These are phyloP conservation scores for Myxocyprinus asiaticus DNA, from an alignment of 2,113 vertebrate genomes.

Conservation along the genomic window DNA sequence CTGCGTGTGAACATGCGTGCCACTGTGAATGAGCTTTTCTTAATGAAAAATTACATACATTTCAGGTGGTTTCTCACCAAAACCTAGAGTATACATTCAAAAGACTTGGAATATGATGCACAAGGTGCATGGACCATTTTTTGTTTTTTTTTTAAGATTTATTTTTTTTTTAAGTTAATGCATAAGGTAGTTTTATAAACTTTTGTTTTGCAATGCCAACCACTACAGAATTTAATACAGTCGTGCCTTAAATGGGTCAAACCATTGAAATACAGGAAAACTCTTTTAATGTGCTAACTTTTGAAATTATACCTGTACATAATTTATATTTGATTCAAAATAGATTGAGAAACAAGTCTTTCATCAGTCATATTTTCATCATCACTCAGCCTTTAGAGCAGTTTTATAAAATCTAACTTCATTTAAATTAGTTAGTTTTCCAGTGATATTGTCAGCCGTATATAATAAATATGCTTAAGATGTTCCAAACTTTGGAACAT, in stretches of 20 bases:
- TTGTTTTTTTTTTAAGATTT: too few relatives aligned
- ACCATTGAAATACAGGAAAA: background rate
- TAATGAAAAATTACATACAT: too few relatives aligned
- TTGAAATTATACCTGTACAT: background rate
- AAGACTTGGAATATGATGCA: too few relatives aligned
- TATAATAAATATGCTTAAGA: conserved; percentile 1
- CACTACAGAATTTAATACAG: background rate
- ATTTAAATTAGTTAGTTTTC: background rate
- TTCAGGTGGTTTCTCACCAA: too few relatives aligned
- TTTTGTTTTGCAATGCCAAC: background rate
- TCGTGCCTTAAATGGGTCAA: background rate
- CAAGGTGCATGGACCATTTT: too few relatives aligned
- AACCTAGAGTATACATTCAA: too few relatives aligned
- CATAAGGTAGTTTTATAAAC: too few relatives aligned
- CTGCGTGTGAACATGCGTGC: too few relatives aligned
- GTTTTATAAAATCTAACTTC: background rate
- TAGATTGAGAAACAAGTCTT: background rate
- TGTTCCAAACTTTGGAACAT: background rate
- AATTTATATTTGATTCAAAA: conserved; percentile 1
- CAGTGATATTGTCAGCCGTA: background rate
- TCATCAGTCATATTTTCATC: background rate
- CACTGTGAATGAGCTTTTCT: too few relatives aligned
- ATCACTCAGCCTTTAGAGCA: background rate
- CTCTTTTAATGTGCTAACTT: background rate
- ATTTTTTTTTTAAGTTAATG: too few relatives aligned